Base-by-base conservation (phyloP, 1,140 invertebrate genomes). In the Drosophila repleta region DNA sequence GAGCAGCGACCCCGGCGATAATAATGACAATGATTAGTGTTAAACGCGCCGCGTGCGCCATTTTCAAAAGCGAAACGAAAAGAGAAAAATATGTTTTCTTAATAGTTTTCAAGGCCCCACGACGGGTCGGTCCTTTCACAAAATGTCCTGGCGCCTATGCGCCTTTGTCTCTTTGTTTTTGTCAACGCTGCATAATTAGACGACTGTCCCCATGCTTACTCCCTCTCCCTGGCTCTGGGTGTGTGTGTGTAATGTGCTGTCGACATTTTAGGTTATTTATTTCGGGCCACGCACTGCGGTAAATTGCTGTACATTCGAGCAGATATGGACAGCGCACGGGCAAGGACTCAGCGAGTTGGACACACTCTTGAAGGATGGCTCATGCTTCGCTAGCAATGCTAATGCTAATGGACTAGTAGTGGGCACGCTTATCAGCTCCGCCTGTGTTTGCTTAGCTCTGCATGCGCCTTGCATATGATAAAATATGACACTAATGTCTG, bases 171-270 rank as follows among this genome's bases (percentile, higher is more conserved):
- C 49, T 74, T 72, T 62, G 62, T 67, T 77, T 80, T 85, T 80
- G 76, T 84, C 80, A 81, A 70, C 80, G 76, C 76, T 80, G 77
- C 69, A 85, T 85, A 84, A 84, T 85, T 79, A 74, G 81, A 80
- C 39, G 11, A 11, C 46, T 45, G 11, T 15, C 18, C 18, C 45
- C 21, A 41, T 17, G 17, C n/a, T 2, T 7, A 15, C 58, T 5
- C 17, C 17, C 51, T 13, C 13, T 13, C 39, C 8, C 1, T 6
- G 57, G 6, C 39, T 5, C 15, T 17, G 6, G 7, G 43, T 51
- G 46, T 48, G 64, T 74, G 75, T 51, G 65, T 76, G 65, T 80
- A 79, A 80, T 79, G 61, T 63, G 78, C 72, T 67, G 73, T 78
- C 75, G 66, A 66, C 72, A 67, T 60, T 76, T 65, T 55, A 17